Evolutionary conservation across 2,113 vertebrate species (phyloP).

Genomic region (Clupea harengus): DNA sequence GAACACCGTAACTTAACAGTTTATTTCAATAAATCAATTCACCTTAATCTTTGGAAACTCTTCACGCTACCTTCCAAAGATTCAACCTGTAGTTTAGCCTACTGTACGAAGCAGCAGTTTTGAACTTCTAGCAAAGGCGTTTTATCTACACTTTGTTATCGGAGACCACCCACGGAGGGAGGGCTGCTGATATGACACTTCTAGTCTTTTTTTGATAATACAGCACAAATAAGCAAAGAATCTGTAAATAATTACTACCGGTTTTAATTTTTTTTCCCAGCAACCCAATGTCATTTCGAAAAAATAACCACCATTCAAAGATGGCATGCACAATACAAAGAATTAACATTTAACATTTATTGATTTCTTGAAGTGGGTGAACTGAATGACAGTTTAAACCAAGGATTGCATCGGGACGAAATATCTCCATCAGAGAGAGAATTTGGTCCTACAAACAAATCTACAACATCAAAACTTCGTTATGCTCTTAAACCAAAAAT

Average conservation of each 20-base stretch:
- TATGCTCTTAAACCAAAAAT: not conserved
- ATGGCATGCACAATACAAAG: conserved; percentile 24
- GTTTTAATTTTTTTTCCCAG: not conserved
- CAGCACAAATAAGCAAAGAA: not conserved
- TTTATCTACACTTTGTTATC: not conserved
- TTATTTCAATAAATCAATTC: not conserved
- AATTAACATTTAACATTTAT: conserved; percentile 66
- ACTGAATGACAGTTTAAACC: conserved; percentile 61
- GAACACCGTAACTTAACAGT: not conserved
- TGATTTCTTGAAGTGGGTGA: conserved; percentile 56
- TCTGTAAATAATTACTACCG: not conserved
- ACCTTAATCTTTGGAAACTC: not conserved
- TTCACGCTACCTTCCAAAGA: no score
- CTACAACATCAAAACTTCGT: conserved; percentile 1
- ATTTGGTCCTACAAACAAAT: conserved; percentile 37
- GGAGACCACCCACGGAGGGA: not conserved
- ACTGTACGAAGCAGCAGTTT: not conserved
- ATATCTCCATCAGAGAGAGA: conserved; percentile 70
- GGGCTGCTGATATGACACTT: not conserved
- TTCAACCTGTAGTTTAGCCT: not conserved
- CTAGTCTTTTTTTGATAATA: not conserved
- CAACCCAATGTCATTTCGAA: not conserved
- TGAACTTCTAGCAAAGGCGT: not conserved
- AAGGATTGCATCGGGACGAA: conserved; percentile 27
- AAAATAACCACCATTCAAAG: not conserved